Base-by-base conservation (phyloP, 2,888 invertebrate species). In the Cheilosia impressa region DNA sequence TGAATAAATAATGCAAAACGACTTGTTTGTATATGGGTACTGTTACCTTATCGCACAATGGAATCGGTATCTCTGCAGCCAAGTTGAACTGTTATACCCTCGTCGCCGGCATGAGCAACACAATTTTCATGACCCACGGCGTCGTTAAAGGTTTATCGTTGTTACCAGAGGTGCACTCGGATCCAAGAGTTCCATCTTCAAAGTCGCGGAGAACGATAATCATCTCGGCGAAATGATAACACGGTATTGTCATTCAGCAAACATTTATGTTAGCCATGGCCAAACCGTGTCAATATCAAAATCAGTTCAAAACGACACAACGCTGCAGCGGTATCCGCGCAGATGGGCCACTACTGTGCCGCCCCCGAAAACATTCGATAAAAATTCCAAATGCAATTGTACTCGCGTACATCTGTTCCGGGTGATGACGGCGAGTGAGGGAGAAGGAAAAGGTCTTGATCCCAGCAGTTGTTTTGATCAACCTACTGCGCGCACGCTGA, bases 61-160 rank as follows among this genome's bases (percentile, higher is more conserved):
- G 22, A 57, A 81, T 76, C 69, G 47, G 17, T 38, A 81, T 65
- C 69, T 66, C 41, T 38, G 10, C 31, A 58, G 27, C 15, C 22
- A 27, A 27, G 7, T 10, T 10, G 31, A 65, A 47, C 17, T 47
- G 17, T 19, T 19, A 60, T 22, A 47, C 50, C 15, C 43, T 38
- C 31, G 13, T 9, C 31, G 7, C 47, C 9, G 17, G 50, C 19
- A 57, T 52, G 60, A 43, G 41, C n/a, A 80, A 84, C 84, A 84
- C 71, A 80, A 62, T 84, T 80, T 84, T 53, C 84, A 84, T 84
- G 83, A 83, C 83, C 79, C 68, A 72, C 31, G 19, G 45, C 38
- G 13, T 47, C 19, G 52, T 60, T 50, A 31, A 9, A 53, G 47
- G 34, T 38, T 71, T 58, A 72, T 50, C 71, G 71, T 24, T 71